Evolutionary conservation across 23 tunicate genomes (phyloP), one percentile per base, ranked within the genome.

Genomic region (Styela plicata): DNA sequence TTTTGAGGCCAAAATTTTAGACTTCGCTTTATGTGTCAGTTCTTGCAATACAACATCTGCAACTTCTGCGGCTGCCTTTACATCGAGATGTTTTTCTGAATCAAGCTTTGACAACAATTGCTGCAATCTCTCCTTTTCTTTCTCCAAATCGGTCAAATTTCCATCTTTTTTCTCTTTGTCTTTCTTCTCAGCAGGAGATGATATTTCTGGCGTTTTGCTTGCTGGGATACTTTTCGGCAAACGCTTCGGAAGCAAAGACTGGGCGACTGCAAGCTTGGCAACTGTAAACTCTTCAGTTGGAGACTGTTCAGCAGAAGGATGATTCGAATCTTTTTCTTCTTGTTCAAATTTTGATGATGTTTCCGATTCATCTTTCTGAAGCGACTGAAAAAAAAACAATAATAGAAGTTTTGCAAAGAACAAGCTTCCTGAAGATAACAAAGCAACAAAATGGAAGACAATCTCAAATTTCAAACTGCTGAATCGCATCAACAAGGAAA

Each of bases 111-210:
- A 53, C 25, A 91, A 84, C 67, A 91, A 79, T 33, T 64, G 79
- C 63, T 91, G 85, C 77, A 91, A 79, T 21, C 85, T 80, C 0
- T 64, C 82, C 30, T 91, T 91, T 70, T 91, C 97, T 62, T 83
- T 79, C 35, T 91, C 89, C 33, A 91, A 84, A 53, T 88, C 86
- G 2, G 74, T 26, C 80, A 86, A 70, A 65, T 80, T 80, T 34
- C 83, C 85, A 33, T 85, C 35, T 71, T 32, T 30, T 33, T 32
- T 22, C 21, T 52, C 81, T 27, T 32, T 24, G 27, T 2, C 67
- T 22, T 76, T 31, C 13, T 36, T 34, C 2, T 13, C 29, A n/a
- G 35, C 52, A n/a, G 34, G 26, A 2, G 36, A 63, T 34, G 57
- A 25, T 3, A 31, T 24, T 80, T 79, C 69, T 52, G 21, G 73